Percentiles rank a stretch among this genome's conserved stretches.
Conservation (phyloP, 2,797 vertebrate species). For the Acipenser oxyrinchus region DNA sequence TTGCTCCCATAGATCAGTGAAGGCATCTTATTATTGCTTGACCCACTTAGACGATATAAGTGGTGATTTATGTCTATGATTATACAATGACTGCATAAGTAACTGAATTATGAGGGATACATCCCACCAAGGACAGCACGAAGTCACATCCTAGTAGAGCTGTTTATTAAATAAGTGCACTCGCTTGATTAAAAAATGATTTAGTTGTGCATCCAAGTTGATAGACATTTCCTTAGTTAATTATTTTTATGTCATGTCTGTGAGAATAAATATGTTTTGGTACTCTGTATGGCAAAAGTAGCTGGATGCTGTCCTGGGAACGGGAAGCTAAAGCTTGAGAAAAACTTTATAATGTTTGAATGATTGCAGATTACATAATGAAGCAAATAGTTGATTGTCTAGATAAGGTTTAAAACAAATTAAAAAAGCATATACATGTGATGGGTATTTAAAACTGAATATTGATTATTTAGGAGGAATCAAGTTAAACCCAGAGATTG, state of each 20-base stretch:
- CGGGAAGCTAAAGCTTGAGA: conserved; percentile 20
- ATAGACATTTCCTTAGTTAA: conserved; percentile 42
- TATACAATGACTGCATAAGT: conserved; percentile 41
- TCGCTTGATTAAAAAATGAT: conserved; percentile 67
- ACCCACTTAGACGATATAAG: conserved; percentile 6
- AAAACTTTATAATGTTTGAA: background rate
- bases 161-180: conserved; percentile 50
- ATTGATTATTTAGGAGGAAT: too few relatives aligned
- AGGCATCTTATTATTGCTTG: conserved; percentile 34
- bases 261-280: conserved; percentile 37
- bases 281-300: conserved; percentile 21
- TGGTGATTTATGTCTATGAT: conserved; percentile 41
- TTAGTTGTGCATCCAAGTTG: conserved; percentile 38
- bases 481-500: too few relatives aligned
- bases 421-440: conserved; percentile 18
- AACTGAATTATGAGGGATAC: conserved; percentile 40
- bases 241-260: conserved; percentile 44
- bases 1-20: conserved; percentile 35
- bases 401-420: conserved; percentile 13
- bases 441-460: background rate
- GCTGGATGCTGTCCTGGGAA: conserved; percentile 15
- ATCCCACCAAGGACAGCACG: conserved; percentile 44
- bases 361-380: conserved; percentile 14
- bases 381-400: background rate
- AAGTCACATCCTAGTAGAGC: conserved; percentile 29